These are phyloP conservation scores for Macquaria australasica DNA, from an alignment of 2,113 vertebrate species.

Conservation along the genomic window DNA sequence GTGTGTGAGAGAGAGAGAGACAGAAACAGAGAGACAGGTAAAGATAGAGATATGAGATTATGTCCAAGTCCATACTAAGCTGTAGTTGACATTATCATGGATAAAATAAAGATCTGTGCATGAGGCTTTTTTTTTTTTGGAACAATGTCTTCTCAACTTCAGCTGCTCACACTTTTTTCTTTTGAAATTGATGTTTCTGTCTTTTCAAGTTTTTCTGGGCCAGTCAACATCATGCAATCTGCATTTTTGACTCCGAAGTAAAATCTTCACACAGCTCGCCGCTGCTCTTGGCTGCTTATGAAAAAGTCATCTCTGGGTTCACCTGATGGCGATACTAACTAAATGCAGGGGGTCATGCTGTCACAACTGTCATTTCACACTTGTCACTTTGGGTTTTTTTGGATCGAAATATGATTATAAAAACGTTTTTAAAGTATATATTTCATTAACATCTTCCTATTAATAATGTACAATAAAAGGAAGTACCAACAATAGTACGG, in stretches of 20 bases:
- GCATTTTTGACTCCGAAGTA: neutral
- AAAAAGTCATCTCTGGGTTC: neutral
- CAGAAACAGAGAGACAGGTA: neutral
- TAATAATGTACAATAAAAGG: neutral
- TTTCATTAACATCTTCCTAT: no score
- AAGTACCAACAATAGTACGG: neutral
- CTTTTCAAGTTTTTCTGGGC: neutral
- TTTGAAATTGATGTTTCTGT: neutral
- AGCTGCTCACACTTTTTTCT: neutral
- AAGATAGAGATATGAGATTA: neutral
- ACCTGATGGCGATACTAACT: neutral
- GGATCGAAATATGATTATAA: neutral
- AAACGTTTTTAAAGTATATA: neutral
- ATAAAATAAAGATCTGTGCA: neutral
- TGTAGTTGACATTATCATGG: slow-evolving; percentile 26
- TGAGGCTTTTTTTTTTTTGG: neutral
- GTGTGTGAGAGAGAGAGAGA: neutral
- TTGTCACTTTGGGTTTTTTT: neutral
- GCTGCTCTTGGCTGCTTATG: neutral
- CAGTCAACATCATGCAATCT: neutral
- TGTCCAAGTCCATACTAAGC: neutral
- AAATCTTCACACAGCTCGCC: neutral
- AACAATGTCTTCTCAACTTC: neutral
- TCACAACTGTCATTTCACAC: neutral
- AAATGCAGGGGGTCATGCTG: neutral